phyloP scores from a whole-genome alignment of 1,140 invertebrate genomes.

The Pseudomyrmex cubaensis region DNA sequence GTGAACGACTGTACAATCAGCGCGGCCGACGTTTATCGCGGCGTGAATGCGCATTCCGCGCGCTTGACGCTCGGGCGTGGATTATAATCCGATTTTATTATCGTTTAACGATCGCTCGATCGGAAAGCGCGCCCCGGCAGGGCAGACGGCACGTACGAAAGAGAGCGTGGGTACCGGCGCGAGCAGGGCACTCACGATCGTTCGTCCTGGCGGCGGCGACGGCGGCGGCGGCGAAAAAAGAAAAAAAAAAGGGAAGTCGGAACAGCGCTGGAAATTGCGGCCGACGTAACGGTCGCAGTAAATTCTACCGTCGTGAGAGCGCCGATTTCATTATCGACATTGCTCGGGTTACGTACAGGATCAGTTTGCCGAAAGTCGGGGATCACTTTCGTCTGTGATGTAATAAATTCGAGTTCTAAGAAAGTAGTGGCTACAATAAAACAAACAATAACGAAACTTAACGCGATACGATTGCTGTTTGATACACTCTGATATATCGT shows the following conservation, averaged over 20 bases:
- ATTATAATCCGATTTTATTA: conserved; percentile 61
- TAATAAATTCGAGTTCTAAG: neutral
- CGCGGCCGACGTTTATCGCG: conserved; percentile 56
- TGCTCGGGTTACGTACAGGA: conserved; percentile 14
- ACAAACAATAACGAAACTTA: too few species aligned
- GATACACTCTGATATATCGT: neutral
- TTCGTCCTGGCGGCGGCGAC: neutral
- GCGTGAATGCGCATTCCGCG: conserved; percentile 36
- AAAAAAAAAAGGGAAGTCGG: neutral
- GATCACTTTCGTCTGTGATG: neutral
- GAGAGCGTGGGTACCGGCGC: neutral
- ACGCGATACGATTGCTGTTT: too few species aligned
- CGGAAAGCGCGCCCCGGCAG: conserved; percentile 28
- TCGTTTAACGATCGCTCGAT: conserved; percentile 53
- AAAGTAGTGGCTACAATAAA: too few species aligned
- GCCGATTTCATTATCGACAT: conserved; percentile 44
- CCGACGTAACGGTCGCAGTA: conserved; percentile 39
- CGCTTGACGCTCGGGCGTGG: conserved; percentile 4
- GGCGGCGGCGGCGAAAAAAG: conserved; percentile 6
- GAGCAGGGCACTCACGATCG: neutral
- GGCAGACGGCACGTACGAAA: conserved; percentile 48
- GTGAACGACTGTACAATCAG: conserved; percentile 60
- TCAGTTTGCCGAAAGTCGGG: conserved; percentile 20
- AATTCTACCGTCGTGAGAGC: conserved; percentile 44
- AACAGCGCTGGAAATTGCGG: conserved; percentile 43